Evolutionary conservation across 2,797 vertebrate species (phyloP), one percentile per base, ranked within the genome.

Genomic region (Acrossocheilus wenchowensis): DNA sequence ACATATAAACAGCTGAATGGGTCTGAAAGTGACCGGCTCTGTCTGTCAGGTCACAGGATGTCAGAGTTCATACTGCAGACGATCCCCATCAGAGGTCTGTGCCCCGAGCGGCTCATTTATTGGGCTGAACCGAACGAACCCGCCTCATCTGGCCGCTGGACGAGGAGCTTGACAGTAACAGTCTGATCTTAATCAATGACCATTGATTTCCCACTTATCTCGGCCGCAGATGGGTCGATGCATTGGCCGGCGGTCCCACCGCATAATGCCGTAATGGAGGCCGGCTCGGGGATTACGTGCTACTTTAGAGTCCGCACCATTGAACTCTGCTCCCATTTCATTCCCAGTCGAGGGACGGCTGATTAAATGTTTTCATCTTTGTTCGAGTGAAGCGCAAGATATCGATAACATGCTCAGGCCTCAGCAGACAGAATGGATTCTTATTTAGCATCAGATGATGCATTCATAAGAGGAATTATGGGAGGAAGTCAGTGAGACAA

Each of bases 141-240:
- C 4, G 36, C 3, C 57, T 79, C 54, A 30, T 52, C 30, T 64
- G 19, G 34, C 26, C 11, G 6, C n/a, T 12, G 66, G 57, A 81
- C 2, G 34, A 60, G 41, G 50, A 71, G 69, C 62, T 50, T 60
- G 78, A 89, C 85, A 78, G 82, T 87, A 87, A 87, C 88, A 87
- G 82, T 85, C 82, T 80, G 80, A 89, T 83, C 86, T 85, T 87
- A 89, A 89, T 89, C 88, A 85, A 87, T 89, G 48, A 4, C n/a
- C 43, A 89, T 88, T 81, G 87, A 89, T 88, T 88, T 81, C 54
- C 36, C 87, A 88, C 89, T 88, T 86, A 89, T 88, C 87, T 86
- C 66, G 5, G 72, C 75, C 48, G 0, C 74, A 72, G 83, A 83
- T 52, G 48, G 77, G n/a, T 89, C 81, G 84, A 89, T 88, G 66